Base-by-base conservation (phyloP, 2,888 invertebrate species). In the Caenorhabditis panamensis region DNA sequence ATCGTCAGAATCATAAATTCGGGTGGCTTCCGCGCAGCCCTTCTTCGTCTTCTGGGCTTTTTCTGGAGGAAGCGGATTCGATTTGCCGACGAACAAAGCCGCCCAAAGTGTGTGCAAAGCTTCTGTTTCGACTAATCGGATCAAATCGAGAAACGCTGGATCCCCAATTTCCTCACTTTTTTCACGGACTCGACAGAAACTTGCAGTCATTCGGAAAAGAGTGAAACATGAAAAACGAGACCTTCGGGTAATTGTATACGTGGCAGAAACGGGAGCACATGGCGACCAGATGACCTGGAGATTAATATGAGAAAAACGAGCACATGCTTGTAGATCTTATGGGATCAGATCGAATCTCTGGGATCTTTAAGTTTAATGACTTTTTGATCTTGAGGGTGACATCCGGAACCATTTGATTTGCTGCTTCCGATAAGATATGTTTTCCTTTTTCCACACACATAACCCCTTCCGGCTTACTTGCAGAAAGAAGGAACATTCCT, bases 231-330 rank as follows among this genome's bases (percentile, higher is more conserved):
- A 47, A 47, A 47, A 47, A 47, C 18, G 47, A 47, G 47, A 47
- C 3, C 20, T 20, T 47, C 5, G 47, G 20, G 47, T 47, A 47
- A 47, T 47, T 47, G n/a, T 47, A 47, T 47, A 36, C 47, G 47
- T 68, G 31, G 16, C 16, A 24, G n/a, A 44, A 31, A n/a, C 2
- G 20, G n/a, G 13, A 68, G 53, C 66, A 73, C 59, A 59, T 73
- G 73, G 58, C 73, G 41, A 18, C 73, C 73, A 73, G 73, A 73
- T 73, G 73, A 73, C 73, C 73, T 73, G 51, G 53, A 22, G 41
- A 63, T 63, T 63, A 47, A 63, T 63, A 26, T 26, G 58, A 58
- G 31, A 37, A 47, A 20, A 36, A 20, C 18, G 22, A 24, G 22
- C 16, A 2, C 1, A 16, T 22, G 59, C 37, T 24, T 22, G 37